These are phyloP conservation scores for Riparia riparia DNA, from an alignment of 2,113 vertebrate genomes.

Conservation along the genomic window DNA sequence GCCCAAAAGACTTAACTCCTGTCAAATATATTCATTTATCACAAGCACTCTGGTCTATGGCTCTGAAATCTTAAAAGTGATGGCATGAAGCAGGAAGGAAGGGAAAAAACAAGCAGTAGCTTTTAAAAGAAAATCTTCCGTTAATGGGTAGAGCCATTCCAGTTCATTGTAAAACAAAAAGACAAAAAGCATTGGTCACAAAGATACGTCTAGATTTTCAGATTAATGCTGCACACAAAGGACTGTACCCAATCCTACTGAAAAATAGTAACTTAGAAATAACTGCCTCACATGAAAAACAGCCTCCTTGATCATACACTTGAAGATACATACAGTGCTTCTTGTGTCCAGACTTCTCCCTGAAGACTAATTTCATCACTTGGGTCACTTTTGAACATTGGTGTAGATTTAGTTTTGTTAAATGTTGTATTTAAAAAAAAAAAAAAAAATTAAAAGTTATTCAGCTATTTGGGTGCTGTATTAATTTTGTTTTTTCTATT, in stretches of 20 bases:
- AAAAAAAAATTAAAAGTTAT: neutral
- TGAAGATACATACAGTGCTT: neutral
- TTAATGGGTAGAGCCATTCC: neutral
- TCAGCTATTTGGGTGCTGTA: neutral
- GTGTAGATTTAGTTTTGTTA: neutral
- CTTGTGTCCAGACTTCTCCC: neutral
- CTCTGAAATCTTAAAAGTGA: slow-evolving; percentile 69
- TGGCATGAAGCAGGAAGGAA: slow-evolving; percentile 43
- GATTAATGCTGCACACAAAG: neutral
- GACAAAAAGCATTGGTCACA: neutral
- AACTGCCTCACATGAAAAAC: neutral
- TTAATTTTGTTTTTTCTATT: neutral
- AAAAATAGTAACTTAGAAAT: neutral
- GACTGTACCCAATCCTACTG: neutral
- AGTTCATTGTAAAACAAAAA: neutral
- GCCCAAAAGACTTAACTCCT: slow-evolving; percentile 81
- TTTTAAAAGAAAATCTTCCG: slow-evolving; percentile 57
- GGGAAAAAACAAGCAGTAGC: slow-evolving; percentile 6
- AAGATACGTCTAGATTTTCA: slow-evolving; percentile 1
- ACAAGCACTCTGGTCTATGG: slow-evolving; percentile 70
- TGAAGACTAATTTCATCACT: neutral
- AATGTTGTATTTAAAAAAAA: neutral
- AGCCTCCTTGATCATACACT: neutral
- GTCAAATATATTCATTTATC: slow-evolving; percentile 81
- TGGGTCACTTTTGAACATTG: neutral